A percentile compares a stretch with the other conserved stretches of the same genome.
These are phyloP conservation scores for Platyscapa corneri DNA, from an alignment of 1,140 invertebrate genomes.

Conservation along the genomic window DNA sequence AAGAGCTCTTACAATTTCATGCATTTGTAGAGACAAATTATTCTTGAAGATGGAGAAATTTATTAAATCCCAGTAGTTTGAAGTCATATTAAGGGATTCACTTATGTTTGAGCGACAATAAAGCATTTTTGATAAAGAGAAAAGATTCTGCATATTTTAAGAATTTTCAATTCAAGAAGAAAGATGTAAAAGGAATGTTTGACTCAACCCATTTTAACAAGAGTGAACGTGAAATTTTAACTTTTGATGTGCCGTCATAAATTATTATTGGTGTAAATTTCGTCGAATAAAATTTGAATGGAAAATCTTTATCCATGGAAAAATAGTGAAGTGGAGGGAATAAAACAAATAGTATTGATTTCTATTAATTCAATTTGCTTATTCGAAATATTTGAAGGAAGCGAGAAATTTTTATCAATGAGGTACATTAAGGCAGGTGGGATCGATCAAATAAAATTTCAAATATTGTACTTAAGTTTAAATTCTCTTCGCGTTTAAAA, in stretches of 20 bases:
- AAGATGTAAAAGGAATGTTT: not conserved
- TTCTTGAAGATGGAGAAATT: not conserved
- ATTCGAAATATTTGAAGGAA: no score
- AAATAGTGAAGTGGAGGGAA: no score
- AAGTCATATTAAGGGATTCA: not conserved
- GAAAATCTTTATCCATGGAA: not conserved
- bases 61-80: not conserved
- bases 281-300: not conserved
- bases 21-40: not conserved
- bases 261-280: not conserved
- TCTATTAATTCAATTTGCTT: no score
- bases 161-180: slow-evolving; percentile 14
- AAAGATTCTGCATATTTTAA: not conserved
- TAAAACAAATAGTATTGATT: no score
- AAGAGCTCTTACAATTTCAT: not conserved
- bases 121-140: not conserved
- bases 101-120: not conserved
- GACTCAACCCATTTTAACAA: not conserved
- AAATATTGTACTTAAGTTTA: no score
- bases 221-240: slow-evolving; percentile 24
- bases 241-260: slow-evolving; percentile 22
- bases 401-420: no score
- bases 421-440: no score
- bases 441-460: no score
- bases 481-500: no score